Conservation (phyloP, 2,113 vertebrate genomes). For the Melanotaenia duboulayi region DNA sequence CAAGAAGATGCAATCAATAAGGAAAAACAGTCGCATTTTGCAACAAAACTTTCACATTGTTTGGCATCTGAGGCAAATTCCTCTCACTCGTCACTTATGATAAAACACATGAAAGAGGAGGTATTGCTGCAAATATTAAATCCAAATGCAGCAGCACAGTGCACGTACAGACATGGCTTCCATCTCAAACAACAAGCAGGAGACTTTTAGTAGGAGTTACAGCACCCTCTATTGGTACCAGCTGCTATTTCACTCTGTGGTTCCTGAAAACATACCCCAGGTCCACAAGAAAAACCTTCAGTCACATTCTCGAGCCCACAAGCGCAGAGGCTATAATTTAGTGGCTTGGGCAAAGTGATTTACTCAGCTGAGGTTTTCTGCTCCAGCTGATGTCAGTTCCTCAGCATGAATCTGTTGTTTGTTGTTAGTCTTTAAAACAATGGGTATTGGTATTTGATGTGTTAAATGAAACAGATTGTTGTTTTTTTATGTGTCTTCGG, state of each 20-base stretch:
- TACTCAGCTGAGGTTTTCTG: slow-evolving; percentile 68
- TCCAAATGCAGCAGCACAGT: slow-evolving; percentile 19
- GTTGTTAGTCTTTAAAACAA: slow-evolving; percentile 41
- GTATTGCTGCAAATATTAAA: not conserved
- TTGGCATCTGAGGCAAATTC: slow-evolving; percentile 20
- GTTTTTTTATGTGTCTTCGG: not conserved
- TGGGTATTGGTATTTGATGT: slow-evolving; percentile 5
- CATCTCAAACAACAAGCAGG: slow-evolving; percentile 4
- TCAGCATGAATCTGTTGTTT: slow-evolving; percentile 47
- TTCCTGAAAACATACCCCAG: slow-evolving; percentile 68
- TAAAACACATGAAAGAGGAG: slow-evolving; percentile 18
- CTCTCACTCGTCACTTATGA: not conserved
- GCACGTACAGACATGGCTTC: slow-evolving; percentile 1
- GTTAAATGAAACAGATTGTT: slow-evolving; percentile 26
- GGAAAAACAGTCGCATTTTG: slow-evolving; percentile 9
- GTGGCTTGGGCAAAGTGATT: slow-evolving; percentile 73
- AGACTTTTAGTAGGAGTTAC: slow-evolving; percentile 43
- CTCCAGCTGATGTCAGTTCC: slow-evolving; percentile 58
- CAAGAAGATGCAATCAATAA: slow-evolving; percentile 6
- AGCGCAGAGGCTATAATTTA: slow-evolving; percentile 81
- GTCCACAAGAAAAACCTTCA: slow-evolving; percentile 79
- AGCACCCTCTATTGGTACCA: slow-evolving; percentile 75
- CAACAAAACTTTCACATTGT: slow-evolving; percentile 34
- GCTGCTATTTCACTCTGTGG: slow-evolving; percentile 62
- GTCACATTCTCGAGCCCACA: slow-evolving; percentile 78